Percentiles rank a stretch among this genome's conserved stretches.
These are phyloP conservation scores for Rhadina sibilatrix DNA, from an alignment of 2,113 vertebrate species.

Conservation along the genomic window DNA sequence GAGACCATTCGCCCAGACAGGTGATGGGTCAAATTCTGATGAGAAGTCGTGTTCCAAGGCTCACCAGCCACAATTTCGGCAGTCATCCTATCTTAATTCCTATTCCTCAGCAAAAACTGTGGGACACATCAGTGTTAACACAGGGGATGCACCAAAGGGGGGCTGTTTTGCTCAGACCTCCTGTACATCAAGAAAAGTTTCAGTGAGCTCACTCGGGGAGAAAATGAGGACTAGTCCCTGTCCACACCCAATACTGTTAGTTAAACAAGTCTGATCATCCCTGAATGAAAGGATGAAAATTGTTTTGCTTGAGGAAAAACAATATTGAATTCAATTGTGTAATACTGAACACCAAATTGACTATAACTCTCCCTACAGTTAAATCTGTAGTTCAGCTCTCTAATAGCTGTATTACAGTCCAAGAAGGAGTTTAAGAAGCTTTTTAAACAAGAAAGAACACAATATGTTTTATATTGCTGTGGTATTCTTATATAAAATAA, in stretches of 20 bases:
- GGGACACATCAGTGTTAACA: neutral
- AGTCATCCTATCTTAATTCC: neutral
- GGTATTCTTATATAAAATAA: neutral
- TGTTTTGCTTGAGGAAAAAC: constrained; percentile 6
- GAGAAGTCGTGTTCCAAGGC: neutral
- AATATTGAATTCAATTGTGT: neutral
- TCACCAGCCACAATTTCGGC: neutral
- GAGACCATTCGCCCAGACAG: neutral
- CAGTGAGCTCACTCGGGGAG: neutral
- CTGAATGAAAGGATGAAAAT: neutral
- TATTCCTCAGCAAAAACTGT: neutral
- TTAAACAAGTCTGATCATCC: neutral
- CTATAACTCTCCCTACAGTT: neutral
- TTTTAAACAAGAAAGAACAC: neutral
- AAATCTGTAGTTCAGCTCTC: neutral
- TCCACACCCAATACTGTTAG: neutral
- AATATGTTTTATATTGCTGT: neutral
- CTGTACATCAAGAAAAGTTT: neutral
- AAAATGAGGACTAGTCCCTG: neutral
- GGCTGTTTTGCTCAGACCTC: neutral
- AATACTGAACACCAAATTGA: neutral
- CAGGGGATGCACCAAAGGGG: neutral
- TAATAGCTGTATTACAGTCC: neutral
- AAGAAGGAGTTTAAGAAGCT: neutral
- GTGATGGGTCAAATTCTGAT: neutral